These are phyloP conservation scores for Paradisaea rubra DNA, from an alignment of 2,113 vertebrate species.

Conservation along the genomic window DNA sequence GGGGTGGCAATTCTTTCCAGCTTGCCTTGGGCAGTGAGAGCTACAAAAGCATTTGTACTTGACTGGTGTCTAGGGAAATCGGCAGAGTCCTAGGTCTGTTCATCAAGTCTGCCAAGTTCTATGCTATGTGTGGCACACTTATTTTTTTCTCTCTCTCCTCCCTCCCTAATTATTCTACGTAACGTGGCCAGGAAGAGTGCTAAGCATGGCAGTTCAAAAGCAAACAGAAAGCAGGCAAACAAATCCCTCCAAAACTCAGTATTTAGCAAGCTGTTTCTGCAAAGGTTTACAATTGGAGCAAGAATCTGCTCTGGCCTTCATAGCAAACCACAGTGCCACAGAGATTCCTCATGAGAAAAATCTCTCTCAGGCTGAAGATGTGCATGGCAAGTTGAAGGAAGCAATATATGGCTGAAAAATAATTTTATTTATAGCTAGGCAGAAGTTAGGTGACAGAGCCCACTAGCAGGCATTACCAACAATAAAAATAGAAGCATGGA, in stretches of 20 bases:
- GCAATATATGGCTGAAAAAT: not conserved
- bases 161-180: not conserved
- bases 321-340: not conserved
- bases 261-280: not conserved
- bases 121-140: not conserved
- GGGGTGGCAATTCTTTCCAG: not conserved
- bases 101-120: not conserved
- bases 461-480: not conserved
- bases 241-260: not conserved
- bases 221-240: not conserved
- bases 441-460: not conserved
- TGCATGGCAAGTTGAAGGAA: not conserved
- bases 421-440: not conserved
- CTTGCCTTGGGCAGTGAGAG: constrained; percentile 2
- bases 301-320: not conserved
- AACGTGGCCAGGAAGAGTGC: not conserved
- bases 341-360: not conserved
- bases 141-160: not conserved
- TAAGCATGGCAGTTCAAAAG: not conserved
- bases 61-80: not conserved
- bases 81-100: not conserved
- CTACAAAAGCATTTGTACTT: not conserved
- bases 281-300: not conserved
- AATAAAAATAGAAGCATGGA: not conserved
- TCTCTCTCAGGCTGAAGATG: not conserved